A percentile compares a stretch with the other conserved stretches of the same genome.
Conservation (phyloP, 2,113 vertebrate species). For the Oncorhynchus kisutch region DNA sequence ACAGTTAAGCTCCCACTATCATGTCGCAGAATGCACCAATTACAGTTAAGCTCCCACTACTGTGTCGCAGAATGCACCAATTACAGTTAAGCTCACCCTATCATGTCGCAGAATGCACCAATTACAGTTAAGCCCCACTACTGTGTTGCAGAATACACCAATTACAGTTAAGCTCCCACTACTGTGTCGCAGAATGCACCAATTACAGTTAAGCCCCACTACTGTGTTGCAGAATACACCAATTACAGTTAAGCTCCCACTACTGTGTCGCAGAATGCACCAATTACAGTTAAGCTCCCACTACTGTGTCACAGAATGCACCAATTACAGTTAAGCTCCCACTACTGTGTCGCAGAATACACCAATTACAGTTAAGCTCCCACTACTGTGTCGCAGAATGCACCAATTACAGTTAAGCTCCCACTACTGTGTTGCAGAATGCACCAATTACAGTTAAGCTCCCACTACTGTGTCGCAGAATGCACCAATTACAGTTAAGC, state of each 20-base stretch:
- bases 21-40: not conserved
- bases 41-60: constrained; percentile 9
- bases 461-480: not conserved
- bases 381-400: not conserved
- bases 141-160: not conserved
- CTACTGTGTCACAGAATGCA: not conserved
- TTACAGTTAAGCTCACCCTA: constrained; percentile 12
- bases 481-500: constrained; percentile 12
- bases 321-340: constrained; percentile 19
- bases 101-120: not conserved
- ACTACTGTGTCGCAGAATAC: not conserved
- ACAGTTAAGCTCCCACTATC: not conserved
- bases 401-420: constrained; percentile 21
- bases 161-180: constrained; percentile 7
- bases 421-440: not conserved
- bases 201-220: constrained; percentile 7
- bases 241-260: constrained; percentile 13
- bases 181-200: not conserved
- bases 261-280: not conserved
- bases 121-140: constrained; percentile 14
- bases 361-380: constrained; percentile 21
- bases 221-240: not conserved
- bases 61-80: not conserved
- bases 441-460: constrained; percentile 12
- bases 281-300: constrained; percentile 18